phyloP scores from a whole-genome alignment of 2,888 invertebrate species.

The Melinopterus prodromus region DNA sequence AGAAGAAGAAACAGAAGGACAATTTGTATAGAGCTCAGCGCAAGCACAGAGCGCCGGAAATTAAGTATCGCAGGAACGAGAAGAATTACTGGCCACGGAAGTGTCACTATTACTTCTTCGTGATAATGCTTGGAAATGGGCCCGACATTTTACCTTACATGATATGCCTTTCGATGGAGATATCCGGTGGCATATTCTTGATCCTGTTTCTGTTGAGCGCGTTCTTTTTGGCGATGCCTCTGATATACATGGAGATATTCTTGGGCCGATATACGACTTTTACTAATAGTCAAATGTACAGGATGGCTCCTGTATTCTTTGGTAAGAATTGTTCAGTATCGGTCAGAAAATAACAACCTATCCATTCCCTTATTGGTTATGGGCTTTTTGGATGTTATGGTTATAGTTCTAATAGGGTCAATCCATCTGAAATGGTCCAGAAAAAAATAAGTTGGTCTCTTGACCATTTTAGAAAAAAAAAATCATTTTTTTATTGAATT shows the following conservation, averaged over 20 bases:
- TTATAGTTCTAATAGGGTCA: too few species aligned
- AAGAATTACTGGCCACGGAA: constrained; percentile 40
- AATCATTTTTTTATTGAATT: too few species aligned
- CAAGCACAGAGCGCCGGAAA: constrained; percentile 16
- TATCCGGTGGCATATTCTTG: constrained; percentile 42
- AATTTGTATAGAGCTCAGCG: constrained; percentile 13
- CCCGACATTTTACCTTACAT: constrained; percentile 39
- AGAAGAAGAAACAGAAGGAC: constrained; percentile 29
- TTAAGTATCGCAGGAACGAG: constrained; percentile 27
- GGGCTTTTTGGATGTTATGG: too few species aligned
- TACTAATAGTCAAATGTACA: constrained; percentile 46
- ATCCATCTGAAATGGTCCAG: too few species aligned
- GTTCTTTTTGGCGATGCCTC: constrained; percentile 42
- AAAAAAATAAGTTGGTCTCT: too few species aligned
- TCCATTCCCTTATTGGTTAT: too few species aligned
- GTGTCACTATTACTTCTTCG: constrained; percentile 38
- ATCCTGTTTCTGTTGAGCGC: constrained; percentile 34
- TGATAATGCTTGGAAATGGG: constrained; percentile 40
- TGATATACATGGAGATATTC: constrained; percentile 47
- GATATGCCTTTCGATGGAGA: constrained; percentile 35
- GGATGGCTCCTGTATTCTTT: constrained; percentile 47
- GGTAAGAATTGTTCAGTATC: too few species aligned
- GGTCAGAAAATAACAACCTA: too few species aligned
- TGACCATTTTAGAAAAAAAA: too few species aligned
- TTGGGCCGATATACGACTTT: constrained; percentile 45